A percentile compares a stretch with the other conserved stretches of the same genome.
Evolutionary conservation across 2,113 vertebrate genomes (phyloP).

Genomic region (Prochilodus magdalenae): DNA sequence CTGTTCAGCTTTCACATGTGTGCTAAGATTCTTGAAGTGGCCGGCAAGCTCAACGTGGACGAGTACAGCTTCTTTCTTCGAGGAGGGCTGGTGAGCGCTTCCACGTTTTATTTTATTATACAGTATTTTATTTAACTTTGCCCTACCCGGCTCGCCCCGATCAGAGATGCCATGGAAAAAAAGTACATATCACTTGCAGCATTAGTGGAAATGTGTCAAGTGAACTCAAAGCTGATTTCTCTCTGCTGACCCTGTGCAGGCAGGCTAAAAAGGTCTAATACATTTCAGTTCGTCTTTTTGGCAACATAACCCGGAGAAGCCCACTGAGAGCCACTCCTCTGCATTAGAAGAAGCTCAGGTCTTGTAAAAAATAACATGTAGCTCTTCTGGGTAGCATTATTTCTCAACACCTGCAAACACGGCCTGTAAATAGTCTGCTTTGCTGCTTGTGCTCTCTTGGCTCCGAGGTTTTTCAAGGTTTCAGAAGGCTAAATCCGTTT

Average conservation of each 20-base stretch:
- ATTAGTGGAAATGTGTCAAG: not conserved
- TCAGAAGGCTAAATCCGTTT: not conserved
- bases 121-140: not conserved
- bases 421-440: conserved; percentile 11
- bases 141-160: not conserved
- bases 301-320: conserved; percentile 4
- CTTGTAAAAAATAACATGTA: conserved; percentile 12
- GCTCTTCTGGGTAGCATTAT: conserved; percentile 25
- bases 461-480: not conserved
- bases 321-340: not conserved
- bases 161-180: not conserved
- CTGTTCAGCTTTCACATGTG: conserved; percentile 93
- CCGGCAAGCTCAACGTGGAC: conserved; percentile 85
- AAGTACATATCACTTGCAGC: not conserved
- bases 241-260: not conserved
- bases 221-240: not conserved
- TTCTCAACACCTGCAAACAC: conserved; percentile 19
- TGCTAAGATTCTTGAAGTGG: conserved; percentile 84
- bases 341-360: conserved; percentile 1
- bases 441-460: not conserved
- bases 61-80: conserved; percentile 90
- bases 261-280: not conserved
- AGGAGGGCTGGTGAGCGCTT: conserved; percentile 84
- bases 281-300: not conserved
- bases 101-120: not conserved